phyloP scores from a whole-genome alignment of 2,888 invertebrate species.

The Ethmia dodecea region DNA sequence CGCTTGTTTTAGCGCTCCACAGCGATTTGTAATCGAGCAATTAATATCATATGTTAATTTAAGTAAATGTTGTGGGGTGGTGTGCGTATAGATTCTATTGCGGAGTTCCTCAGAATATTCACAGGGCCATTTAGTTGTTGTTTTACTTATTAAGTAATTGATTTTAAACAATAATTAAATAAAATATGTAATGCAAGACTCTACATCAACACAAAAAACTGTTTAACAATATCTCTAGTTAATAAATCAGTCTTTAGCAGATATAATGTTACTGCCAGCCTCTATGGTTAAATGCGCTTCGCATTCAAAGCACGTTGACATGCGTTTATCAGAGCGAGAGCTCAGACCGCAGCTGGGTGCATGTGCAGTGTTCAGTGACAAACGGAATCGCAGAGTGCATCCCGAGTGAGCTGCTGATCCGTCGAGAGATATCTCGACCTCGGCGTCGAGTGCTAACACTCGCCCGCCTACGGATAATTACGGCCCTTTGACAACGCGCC shows the following conservation, averaged over 20 bases:
- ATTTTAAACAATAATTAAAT: too few relatives aligned
- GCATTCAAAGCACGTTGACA: conserved; percentile 68
- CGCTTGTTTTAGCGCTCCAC: too few relatives aligned
- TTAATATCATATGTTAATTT: too few relatives aligned
- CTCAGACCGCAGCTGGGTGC: conserved; percentile 55
- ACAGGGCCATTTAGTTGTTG: too few relatives aligned
- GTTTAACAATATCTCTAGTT: too few relatives aligned
- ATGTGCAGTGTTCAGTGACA: conserved; percentile 50
- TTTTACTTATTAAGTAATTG: too few relatives aligned
- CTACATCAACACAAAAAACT: neutral
- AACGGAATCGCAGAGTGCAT: conserved; percentile 71
- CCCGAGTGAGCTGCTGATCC: conserved; percentile 73
- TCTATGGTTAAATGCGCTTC: conserved; percentile 48
- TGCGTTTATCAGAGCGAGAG: conserved; percentile 70
- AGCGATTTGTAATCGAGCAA: too few relatives aligned
- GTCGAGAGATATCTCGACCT: conserved; percentile 70
- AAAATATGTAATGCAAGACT: too few relatives aligned
- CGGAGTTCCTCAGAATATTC: too few relatives aligned
- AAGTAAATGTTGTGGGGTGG: too few relatives aligned
- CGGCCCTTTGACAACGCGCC: conserved; percentile 62
- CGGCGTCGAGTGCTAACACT: conserved; percentile 64
- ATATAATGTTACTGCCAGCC: conserved; percentile 26
- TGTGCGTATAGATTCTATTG: too few relatives aligned
- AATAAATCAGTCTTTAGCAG: too few relatives aligned
- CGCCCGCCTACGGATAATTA: conserved; percentile 68